These are phyloP conservation scores for Asarcornis scutulata DNA, from an alignment of 2,113 vertebrate species.

Conservation along the genomic window DNA sequence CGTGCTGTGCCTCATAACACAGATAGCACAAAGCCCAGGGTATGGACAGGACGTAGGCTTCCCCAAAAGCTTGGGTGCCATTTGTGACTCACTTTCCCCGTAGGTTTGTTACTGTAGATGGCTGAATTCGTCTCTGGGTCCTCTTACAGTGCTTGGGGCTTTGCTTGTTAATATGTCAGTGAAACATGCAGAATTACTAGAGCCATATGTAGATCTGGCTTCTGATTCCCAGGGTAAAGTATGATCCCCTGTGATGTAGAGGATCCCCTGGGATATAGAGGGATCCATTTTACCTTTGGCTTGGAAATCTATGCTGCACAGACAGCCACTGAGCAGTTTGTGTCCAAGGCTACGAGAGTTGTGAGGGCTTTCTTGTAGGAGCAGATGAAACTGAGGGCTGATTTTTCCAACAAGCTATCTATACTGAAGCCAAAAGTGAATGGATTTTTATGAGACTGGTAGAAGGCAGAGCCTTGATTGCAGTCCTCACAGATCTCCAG, in stretches of 20 bases:
- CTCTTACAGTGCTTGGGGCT: not conserved
- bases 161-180: not conserved
- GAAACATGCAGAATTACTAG: not conserved
- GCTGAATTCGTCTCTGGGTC: not conserved
- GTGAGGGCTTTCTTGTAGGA: not conserved
- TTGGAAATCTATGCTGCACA: not conserved
- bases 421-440: not conserved
- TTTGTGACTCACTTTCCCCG: constrained; percentile 17
- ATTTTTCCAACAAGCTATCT: not conserved
- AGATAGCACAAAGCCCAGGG: not conserved
- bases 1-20: not conserved
- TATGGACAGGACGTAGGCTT: not conserved
- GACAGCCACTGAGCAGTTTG: not conserved
- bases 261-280: not conserved
- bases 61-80: not conserved
- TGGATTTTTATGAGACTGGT: not conserved
- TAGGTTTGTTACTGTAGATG: not conserved
- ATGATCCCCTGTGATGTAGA: not conserved
- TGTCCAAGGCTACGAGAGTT: not conserved
- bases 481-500: not conserved
- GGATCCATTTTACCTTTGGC: not conserved
- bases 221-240: not conserved
- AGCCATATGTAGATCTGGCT: not conserved
- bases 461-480: not conserved
- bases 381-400: not conserved